Conservation (phyloP, 2,888 invertebrate genomes). For the Barypeithes pellucidus region DNA sequence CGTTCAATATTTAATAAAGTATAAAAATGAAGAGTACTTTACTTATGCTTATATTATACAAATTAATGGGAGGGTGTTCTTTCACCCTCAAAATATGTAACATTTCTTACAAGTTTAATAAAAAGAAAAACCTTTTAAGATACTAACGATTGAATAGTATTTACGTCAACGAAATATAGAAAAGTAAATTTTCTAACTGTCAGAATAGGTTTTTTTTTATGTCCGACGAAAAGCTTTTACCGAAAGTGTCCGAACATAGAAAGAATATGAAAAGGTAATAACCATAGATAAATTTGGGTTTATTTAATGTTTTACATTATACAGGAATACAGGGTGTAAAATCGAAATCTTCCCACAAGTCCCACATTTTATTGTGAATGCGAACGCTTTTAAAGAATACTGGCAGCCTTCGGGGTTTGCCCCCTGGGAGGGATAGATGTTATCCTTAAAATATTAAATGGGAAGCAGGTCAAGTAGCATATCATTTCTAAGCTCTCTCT, state of each 20-base stretch:
- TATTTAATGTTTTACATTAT: too few relatives aligned
- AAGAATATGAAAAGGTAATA: slow-evolving; percentile 9
- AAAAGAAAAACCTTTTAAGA: background rate
- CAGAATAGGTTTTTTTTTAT: background rate
- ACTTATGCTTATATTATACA: background rate
- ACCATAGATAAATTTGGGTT: too few relatives aligned
- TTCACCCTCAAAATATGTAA: background rate
- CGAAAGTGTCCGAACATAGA: background rate
- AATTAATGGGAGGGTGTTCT: background rate
- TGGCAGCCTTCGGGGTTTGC: too few relatives aligned
- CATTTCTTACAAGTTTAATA: background rate
- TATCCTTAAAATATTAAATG: too few relatives aligned
- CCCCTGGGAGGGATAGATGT: too few relatives aligned
- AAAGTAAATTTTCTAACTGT: slow-evolving; percentile 10
- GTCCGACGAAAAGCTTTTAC: slow-evolving; percentile 6
- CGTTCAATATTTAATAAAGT: background rate
- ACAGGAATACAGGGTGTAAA: too few relatives aligned
- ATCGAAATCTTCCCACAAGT: too few relatives aligned
- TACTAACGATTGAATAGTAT: background rate
- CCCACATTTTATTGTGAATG: too few relatives aligned
- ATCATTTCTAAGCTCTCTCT: too few relatives aligned
- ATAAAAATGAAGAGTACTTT: background rate
- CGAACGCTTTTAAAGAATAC: too few relatives aligned
- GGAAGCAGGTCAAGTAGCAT: too few relatives aligned
- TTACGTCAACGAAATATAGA: background rate